phyloP scores from a whole-genome alignment of 2,797 vertebrate genomes.

The Neosalanx taihuensis region DNA sequence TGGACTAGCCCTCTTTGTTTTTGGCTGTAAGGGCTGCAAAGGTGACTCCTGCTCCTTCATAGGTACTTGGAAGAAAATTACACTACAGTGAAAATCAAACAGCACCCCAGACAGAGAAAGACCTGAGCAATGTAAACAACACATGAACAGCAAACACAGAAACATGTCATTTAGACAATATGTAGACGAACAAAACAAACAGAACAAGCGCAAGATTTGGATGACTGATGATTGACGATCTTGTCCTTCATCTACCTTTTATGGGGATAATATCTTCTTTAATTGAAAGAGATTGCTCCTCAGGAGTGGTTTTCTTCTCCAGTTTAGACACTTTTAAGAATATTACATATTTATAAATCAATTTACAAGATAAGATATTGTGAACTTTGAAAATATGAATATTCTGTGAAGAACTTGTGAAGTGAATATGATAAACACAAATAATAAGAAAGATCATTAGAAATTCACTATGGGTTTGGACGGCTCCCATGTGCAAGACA shows the following conservation, averaged over 20 bases:
- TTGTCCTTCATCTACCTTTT: conserved; percentile 14
- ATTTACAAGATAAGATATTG: neutral
- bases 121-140: conserved; percentile 22
- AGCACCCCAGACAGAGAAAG: conserved; percentile 16
- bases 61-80: conserved; percentile 60
- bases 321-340: conserved; percentile 14
- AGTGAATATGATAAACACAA: neutral
- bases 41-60: conserved; percentile 48
- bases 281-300: neutral
- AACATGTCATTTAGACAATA: conserved; percentile 3
- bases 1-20: conserved; percentile 42
- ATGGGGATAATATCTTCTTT: conserved; percentile 9
- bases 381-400: neutral
- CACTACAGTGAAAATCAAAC: conserved; percentile 41
- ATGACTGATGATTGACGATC: conserved; percentile 6
- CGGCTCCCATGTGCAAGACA: neutral
- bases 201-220: conserved; percentile 10
- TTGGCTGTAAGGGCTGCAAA: conserved; percentile 37
- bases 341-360: neutral
- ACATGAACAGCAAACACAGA: conserved; percentile 17
- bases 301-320: neutral
- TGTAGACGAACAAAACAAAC: conserved; percentile 13
- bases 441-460: neutral
- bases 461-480: neutral
- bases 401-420: no score